Conservation (phyloP, 2,888 invertebrate genomes). For the Pyrochroa serraticornis region DNA sequence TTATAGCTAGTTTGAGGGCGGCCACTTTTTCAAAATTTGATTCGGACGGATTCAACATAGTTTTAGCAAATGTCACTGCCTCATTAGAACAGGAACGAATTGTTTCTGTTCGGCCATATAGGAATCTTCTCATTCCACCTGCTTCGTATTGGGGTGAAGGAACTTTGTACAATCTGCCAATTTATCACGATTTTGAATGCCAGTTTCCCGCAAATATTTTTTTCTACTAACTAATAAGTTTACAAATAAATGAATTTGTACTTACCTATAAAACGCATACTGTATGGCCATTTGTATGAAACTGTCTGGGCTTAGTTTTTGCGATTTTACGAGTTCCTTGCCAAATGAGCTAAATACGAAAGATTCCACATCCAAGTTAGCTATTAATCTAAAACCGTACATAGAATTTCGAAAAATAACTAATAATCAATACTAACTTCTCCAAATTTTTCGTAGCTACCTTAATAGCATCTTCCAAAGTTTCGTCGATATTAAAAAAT, state of each 20-base stretch:
- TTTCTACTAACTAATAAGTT: too few relatives aligned
- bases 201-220: too few relatives aligned
- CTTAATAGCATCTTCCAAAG: conserved; percentile 27
- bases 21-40: conserved; percentile 65
- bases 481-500: conserved; percentile 57
- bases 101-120: conserved; percentile 90
- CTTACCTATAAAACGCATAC: conserved; percentile 79
- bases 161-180: conserved; percentile 67
- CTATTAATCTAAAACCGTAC: conserved; percentile 72
- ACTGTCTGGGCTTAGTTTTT: conserved; percentile 92
- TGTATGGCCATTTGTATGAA: conserved; percentile 95
- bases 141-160: conserved; percentile 92
- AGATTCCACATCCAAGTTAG: conserved; percentile 79
- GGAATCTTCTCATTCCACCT: conserved; percentile 83
- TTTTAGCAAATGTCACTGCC: conserved; percentile 77
- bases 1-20: conserved; percentile 75
- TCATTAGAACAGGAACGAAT: conserved; percentile 90
- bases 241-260: conserved; percentile 35
- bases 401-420: conserved; percentile 5
- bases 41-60: conserved; percentile 66
- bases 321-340: conserved; percentile 83
- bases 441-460: conserved; percentile 34
- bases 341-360: conserved; percentile 84
- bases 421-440: conserved; percentile 32
- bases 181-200: too few relatives aligned